phyloP scores from a whole-genome alignment of 37 sponge, comb jelly and placozoan species.

The Beroe ovata region DNA sequence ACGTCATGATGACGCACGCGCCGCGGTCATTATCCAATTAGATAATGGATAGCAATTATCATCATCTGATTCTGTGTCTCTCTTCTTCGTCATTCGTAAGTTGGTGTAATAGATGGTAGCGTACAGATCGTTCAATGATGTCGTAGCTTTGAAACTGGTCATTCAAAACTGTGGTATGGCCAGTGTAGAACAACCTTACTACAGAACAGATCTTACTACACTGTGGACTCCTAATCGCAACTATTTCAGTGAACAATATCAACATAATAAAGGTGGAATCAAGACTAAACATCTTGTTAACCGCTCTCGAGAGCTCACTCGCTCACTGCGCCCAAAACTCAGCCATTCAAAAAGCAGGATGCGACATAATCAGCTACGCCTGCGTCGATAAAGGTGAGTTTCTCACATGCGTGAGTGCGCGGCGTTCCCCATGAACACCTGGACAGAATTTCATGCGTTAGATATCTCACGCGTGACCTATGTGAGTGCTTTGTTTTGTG shows the following conservation, averaged over 20 bases:
- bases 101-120: too few relatives aligned
- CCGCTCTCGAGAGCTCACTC: slow-evolving; percentile 45
- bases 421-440: neutral
- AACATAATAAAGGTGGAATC: slow-evolving; percentile 35
- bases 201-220: too few relatives aligned
- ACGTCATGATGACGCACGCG: too few relatives aligned
- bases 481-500: neutral
- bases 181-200: too few relatives aligned
- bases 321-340: slow-evolving; percentile 18
- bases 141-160: too few relatives aligned
- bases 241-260: slow-evolving; percentile 37
- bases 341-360: slow-evolving; percentile 52
- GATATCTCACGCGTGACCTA: neutral
- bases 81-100: neutral
- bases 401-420: neutral
- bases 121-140: too few relatives aligned
- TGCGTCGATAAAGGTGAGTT: slow-evolving; percentile 59
- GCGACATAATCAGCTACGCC: slow-evolving; percentile 63
- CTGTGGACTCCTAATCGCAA: too few relatives aligned
- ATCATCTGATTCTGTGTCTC: neutral
- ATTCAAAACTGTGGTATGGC: too few relatives aligned
- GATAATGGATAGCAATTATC: too few relatives aligned
- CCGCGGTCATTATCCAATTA: neutral
- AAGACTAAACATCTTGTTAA: neutral
- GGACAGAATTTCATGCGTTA: neutral